phyloP scores from a whole-genome alignment of 2,888 invertebrate genomes.

The Sepiola atlantica region DNA sequence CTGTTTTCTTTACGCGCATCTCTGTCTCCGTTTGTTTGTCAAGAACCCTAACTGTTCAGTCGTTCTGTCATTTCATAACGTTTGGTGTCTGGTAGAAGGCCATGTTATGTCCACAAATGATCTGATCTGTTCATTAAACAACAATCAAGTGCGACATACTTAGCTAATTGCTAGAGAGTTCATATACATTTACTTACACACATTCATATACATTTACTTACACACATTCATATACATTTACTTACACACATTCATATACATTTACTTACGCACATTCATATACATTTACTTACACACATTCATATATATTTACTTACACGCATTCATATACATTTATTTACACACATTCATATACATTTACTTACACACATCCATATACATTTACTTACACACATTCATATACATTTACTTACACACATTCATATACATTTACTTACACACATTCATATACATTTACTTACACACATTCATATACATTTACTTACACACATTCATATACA shows the following conservation, averaged over 20 bases:
- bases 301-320: too few relatives aligned
- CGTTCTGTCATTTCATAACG: neutral
- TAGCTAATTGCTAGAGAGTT: neutral
- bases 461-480: neutral
- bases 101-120: neutral
- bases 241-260: neutral
- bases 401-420: neutral
- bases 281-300: neutral
- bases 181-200: neutral
- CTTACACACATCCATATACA: neutral
- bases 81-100: neutral
- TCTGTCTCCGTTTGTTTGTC: too few relatives aligned
- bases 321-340: neutral
- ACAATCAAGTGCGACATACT: neutral
- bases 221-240: neutral
- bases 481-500: neutral
- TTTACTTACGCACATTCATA: neutral
- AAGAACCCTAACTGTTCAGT: too few relatives aligned
- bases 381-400: neutral
- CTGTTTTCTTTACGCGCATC: too few relatives aligned
- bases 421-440: neutral
- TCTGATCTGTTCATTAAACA: neutral
- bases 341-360: neutral
- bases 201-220: too few relatives aligned
- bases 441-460: neutral